Evolutionary conservation across 2,888 invertebrate species (phyloP), one percentile per base, ranked within the genome.

Genomic region (Platynereis dumerilii): DNA sequence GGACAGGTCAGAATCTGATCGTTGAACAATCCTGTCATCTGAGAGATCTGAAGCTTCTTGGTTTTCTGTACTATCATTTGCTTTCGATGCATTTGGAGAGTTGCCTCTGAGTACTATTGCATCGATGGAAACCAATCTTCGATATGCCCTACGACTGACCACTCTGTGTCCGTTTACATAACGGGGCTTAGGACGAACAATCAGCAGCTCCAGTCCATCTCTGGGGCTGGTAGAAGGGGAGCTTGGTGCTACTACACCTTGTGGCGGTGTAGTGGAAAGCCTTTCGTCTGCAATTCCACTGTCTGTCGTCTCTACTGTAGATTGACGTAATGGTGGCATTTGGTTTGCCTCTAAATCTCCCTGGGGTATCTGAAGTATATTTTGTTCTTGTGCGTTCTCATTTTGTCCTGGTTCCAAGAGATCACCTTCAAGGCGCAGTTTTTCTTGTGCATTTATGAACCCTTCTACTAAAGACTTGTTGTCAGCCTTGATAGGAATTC

Each of bases 281-380:
- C 34, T 34, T 17, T 61, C 68, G 5, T 75, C 75, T 2, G 72
- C 72, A 57, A 74, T 75, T 0, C 77, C 77, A 64, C 76, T 76
- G 64, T 76, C 76, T 2, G 70, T 65, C 1, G 76, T 75, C n/a
- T 77, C 77, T 5, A 70, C 61, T 1, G 76, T 76, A 5, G 70
- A 71, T 57, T 76, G 76, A 5, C 76, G 65, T 2, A 63, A 59
- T 1, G 72, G 72, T 17, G 58, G 65, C 3, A 68, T 2, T 55
- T 27, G 24, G 2, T 55, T 24, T 7, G 5, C 55, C 5, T 55
- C 24, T 5, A 7, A 2, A 26, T 26, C 55, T 12, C 48, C 48
- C 20, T 48, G n/a, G 5, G 20, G n/a, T 7, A 22, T 7, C 22
- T 48, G 48, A n/a, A 48, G 22, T 20, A 20, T n/a, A n/a, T 48